Evolutionary conservation across 2,888 invertebrate genomes (phyloP), one percentile per base, ranked within the genome.

Genomic region (Mythimna impura): DNA sequence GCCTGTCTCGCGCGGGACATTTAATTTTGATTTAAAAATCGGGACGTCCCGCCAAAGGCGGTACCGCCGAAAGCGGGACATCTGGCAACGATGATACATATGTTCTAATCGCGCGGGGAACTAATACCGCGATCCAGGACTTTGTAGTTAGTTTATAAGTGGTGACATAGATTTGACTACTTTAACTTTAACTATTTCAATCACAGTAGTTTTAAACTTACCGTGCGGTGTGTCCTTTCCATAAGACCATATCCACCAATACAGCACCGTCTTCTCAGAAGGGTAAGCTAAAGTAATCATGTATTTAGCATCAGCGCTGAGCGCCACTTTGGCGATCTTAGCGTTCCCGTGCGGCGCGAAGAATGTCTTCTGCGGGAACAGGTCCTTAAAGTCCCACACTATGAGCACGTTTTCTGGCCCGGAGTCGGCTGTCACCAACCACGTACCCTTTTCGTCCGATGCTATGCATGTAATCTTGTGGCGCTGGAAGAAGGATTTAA

Each of bases 191-290:
- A n/a, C n/a, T n/a, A n/a, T n/a, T n/a, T n/a, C n/a, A n/a, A n/a
- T n/a, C n/a, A n/a, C n/a, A n/a, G n/a, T n/a, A n/a, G n/a, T n/a
- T n/a, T n/a, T n/a, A n/a, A n/a, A n/a, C n/a, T n/a, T n/a, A n/a
- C n/a, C n/a, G n/a, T n/a, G n/a, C n/a, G 97, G 96, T 62, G 88
- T 84, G 17, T 96, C 94, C 12, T 85, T 85, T 6, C 97, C 97
- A 40, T 89, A 93, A 50, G 97, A 96, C 97, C 97, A 97, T 61
- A 97, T 91, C 97, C 97, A 97, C 91, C 97, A 96, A 79, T 96
- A 92, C 0, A 97, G 81, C 0, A 20, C 17, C 22, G 88, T 87
- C 67, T 90, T 90, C 0, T 93, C 91, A 62, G 93, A 90, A 62
- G 93, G 94, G 76, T 96, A 96, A 5, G 96, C 97, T 66, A 97